Base-by-base conservation (phyloP, 2,888 invertebrate species). In the Hypsopygia costalis region DNA sequence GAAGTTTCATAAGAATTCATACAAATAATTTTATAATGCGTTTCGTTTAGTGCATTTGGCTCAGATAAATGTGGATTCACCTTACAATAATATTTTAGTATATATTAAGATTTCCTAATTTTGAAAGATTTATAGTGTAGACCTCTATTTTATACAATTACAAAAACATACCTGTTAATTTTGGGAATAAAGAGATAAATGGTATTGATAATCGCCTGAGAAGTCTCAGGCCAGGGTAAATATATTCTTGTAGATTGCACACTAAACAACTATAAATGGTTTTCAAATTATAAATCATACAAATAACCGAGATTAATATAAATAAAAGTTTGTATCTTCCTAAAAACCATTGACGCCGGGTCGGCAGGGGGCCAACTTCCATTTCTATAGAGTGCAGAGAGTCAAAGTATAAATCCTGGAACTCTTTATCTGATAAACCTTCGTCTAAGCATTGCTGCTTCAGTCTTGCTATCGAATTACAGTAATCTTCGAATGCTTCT, bases 171-270 rank as follows among this genome's bases (percentile, higher is more conserved):
- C 95, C 93, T 60, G 93, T 93, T 44, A 94, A 63, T n/a, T 91
- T 86, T 37, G 95, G 95, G 80, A 94, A 95, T 39, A 90, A 77
- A 46, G 91, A 90, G 51, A 96, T 91, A 22, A 96, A 68, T n/a
- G 96, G 96, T 58, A 96, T 91, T 35, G 94, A 92, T 51, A 94
- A 62, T 56, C 92, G 91, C 41, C 96, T 90, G 63, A 96, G 83
- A 20, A 93, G 69, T 58, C 93, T 92, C 77, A 96, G 90, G 7
- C 93, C 93, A 6, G 96, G 96, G 83, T 96, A 95, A 54, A 96
- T 94, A 57, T 92, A 92, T 43, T 94, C 93, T 75, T 96, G 95
- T 12, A 95, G 86, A 76, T 94, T 93, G 69, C 94, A 91, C 52
- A 94, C 79, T 50, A 94, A 77, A 52, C 91, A 89, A 68, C 91